Evolutionary conservation across 92 coral and sea anemone genomes (phyloP), one percentile per base, ranked within the genome.

Genomic region (Micromussa lordhowensis): DNA sequence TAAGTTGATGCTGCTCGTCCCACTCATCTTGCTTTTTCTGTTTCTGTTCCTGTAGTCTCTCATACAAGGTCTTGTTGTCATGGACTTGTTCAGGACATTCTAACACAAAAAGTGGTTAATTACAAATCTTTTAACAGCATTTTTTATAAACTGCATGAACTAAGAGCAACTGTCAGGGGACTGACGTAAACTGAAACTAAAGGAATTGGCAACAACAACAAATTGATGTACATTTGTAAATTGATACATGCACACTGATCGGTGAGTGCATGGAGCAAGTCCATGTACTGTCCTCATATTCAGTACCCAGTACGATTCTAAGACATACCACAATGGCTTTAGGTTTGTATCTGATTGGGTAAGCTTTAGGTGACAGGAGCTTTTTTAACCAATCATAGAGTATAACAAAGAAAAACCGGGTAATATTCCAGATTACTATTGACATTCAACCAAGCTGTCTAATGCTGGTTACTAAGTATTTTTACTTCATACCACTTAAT

Each of bases 11-110:
- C 68, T 96, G 96, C 80, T 97, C 99, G 4, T 97, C 99, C 96
- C 98, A 96, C 53, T 97, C 99, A 76, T 97, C 98, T 74, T 97
- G 99, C 68, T 92, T 93, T 85, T 97, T 97, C 84, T 97, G 98
- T 66, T 97, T 97, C 75, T 97, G 98, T 82, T 96, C 98, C 75
- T 96, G 96, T 22, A 97, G 93, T 82, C 90, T 95, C 80, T 97
- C 99, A 86, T 82, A 97, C 84, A 97, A 92, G 18, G 98, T 94
- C 32, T 96, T 91, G 77, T 84, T 89, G 87, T 96, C 98, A 75
- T 73, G 79, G 63, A 84, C 97, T 49, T 84, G 98, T 73, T 96
- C 99, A 21, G 99, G 99, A 55, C 98, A 86, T 88, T 97, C 99
- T 97, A 80, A 1, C 61, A 85, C 1, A 57, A 38, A 54, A 4